phyloP scores from a whole-genome alignment of 2,888 invertebrate genomes.

The Lasioglossum figueresi region DNA sequence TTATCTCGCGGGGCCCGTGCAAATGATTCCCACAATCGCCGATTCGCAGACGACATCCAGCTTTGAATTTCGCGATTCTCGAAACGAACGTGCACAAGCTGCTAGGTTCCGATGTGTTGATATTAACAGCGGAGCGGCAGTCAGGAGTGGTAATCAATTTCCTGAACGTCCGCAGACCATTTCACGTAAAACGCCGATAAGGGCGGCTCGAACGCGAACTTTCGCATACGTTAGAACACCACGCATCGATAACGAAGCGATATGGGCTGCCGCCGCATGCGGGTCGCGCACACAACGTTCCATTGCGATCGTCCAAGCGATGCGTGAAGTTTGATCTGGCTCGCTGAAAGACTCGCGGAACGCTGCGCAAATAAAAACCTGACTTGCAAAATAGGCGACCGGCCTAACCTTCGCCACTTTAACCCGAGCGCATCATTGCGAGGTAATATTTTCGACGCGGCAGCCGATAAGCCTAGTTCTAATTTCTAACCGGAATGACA shows the following conservation, averaged over 20 bases:
- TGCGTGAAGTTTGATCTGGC: constrained; percentile 61
- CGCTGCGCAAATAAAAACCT: neutral
- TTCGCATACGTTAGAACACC: constrained; percentile 45
- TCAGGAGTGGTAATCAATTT: neutral
- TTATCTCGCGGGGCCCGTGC: neutral
- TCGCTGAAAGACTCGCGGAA: constrained; percentile 24
- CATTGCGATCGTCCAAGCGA: constrained; percentile 52
- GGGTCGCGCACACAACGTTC: constrained; percentile 56
- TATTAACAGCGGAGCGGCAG: neutral
- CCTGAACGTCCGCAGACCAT: neutral
- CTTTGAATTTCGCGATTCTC: neutral
- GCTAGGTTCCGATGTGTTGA: neutral
- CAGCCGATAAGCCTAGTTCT: neutral
- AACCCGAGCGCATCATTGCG: neutral
- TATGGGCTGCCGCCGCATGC: constrained; percentile 61
- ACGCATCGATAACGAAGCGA: constrained; percentile 60
- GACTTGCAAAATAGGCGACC: neutral
- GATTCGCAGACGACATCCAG: neutral
- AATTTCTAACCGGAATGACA: neutral
- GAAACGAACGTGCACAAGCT: neutral
- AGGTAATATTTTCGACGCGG: neutral
- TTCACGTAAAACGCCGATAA: constrained; percentile 48
- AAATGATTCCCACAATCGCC: neutral
- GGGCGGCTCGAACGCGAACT: constrained; percentile 36
- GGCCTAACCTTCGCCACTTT: neutral